Base-by-base conservation (phyloP, 1,140 invertebrate genomes). In the Neomicropteryx cornuta region DNA sequence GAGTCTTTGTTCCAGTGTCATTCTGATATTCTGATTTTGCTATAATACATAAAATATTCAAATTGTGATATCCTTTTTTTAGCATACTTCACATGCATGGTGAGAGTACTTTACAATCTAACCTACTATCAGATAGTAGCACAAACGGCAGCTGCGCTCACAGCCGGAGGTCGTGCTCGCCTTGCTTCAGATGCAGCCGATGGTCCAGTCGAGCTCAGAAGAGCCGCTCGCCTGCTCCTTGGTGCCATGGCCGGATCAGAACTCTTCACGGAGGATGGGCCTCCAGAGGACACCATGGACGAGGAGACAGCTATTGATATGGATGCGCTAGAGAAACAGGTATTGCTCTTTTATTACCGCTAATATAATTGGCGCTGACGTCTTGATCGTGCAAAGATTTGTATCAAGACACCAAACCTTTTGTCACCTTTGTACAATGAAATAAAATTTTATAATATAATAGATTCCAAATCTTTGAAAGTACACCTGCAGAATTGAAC, bases 11-110 rank as follows among this genome's bases (percentile, higher is more conserved):
- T 24, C 24, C 6, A 23, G 4, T 23, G 23, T 41, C 23, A 33
- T 29, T 24, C 13, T 29, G 11, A n/a, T 39, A 4, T 33, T 21
- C 24, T 27, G n/a, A n/a, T n/a, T n/a, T n/a, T n/a, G n/a, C n/a
- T n/a, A n/a, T n/a, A n/a, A n/a, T n/a, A n/a, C n/a, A n/a, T n/a
- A n/a, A n/a, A n/a, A n/a, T n/a, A 41, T 36, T 37, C 14, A 35
- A 14, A 44, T 36, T 14, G n/a, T 33, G 3, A 21, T 20, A 41
- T 45, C 42, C 17, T 19, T 38, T 41, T 68, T 71, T n/a, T 61
- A 91, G 89, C 79, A 17, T 90, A 92, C 58, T 93, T 87, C 57
- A 82, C 79, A 5, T 81, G 81, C 51, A 76, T 94, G 42, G 81
- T 94, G 0, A 81, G 84, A 54, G 76, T 83, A 44, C 63, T 94